phyloP scores from a whole-genome alignment of 2,888 invertebrate species.

The Buathra laborator region DNA sequence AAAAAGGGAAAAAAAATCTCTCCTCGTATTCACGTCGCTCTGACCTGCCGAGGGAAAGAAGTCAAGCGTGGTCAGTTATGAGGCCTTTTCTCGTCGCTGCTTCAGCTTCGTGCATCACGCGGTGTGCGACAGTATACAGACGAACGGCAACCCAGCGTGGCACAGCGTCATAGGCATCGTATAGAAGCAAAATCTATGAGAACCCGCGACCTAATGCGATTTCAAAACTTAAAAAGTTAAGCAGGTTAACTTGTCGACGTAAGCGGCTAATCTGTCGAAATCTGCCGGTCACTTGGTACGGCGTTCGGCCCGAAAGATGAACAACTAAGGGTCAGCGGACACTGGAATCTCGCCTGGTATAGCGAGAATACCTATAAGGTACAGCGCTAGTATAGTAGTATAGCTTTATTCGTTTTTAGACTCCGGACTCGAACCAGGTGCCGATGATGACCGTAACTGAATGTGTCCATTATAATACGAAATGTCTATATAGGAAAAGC shows the following conservation, averaged over 20 bases:
- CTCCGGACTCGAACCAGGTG: conserved; percentile 59
- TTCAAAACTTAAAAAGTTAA: conserved; percentile 79
- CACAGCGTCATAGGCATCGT: conserved; percentile 47
- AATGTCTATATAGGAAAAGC: conserved; percentile 44
- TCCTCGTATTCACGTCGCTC: conserved; percentile 30
- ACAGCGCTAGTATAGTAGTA: conserved; percentile 24
- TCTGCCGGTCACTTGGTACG: conserved; percentile 66
- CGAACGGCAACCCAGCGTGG: conserved; percentile 5
- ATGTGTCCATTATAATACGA: conserved; percentile 21
- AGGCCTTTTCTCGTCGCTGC: conserved; percentile 11
- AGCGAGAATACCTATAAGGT: conserved; percentile 9
- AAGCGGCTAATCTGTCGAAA: conserved; percentile 72
- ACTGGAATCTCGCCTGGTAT: conserved; percentile 1
- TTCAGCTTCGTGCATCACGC: conserved; percentile 18
- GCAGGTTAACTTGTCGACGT: conserved; percentile 74
- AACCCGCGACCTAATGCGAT: conserved; percentile 75
- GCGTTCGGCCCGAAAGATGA: conserved; percentile 41
- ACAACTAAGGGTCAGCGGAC: conserved; percentile 39
- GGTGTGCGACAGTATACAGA: conserved; percentile 19
- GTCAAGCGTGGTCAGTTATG: conserved; percentile 60
- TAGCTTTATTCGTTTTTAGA: conserved; percentile 27
- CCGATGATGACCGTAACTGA: conserved; percentile 30
- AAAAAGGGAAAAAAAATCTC: conserved; percentile 59
- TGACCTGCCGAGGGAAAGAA: conserved; percentile 52
- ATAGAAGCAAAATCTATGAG: conserved; percentile 43